Evolutionary conservation across 1,140 invertebrate species (phyloP).

Genomic region (Arctopsyche grandis): DNA sequence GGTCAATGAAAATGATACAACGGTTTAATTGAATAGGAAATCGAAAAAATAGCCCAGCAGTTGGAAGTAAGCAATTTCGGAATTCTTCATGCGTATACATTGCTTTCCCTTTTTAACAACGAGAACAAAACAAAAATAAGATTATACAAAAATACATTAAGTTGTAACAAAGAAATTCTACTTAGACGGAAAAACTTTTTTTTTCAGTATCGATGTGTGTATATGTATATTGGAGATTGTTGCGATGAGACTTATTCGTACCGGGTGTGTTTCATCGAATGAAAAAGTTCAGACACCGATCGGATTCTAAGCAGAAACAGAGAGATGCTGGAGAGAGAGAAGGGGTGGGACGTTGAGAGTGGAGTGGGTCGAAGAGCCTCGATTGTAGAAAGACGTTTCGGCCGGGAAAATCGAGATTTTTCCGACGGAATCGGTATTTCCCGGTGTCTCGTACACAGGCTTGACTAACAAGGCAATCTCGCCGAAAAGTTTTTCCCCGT

Average conservation of each 20-base stretch:
- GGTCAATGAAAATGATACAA: no score
- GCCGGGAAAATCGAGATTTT: slow-evolving; percentile 17
- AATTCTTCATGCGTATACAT: no score
- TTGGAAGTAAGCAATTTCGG: no score
- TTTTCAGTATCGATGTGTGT: background rate
- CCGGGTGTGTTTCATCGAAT: slow-evolving; percentile 2
- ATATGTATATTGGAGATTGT: background rate
- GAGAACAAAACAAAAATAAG: background rate
- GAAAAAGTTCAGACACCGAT: background rate
- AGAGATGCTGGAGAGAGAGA: background rate
- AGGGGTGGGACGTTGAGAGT: background rate
- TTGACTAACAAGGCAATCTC: slow-evolving; percentile 14
- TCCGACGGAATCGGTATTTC: background rate
- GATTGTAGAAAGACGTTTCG: background rate
- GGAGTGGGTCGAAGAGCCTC: background rate
- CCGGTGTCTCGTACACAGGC: background rate
- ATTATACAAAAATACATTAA: background rate
- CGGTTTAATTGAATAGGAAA: no score
- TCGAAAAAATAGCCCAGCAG: no score
- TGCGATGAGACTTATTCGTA: background rate
- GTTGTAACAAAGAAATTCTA: background rate
- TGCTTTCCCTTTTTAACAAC: background rate
- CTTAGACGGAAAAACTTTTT: background rate
- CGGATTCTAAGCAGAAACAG: background rate
- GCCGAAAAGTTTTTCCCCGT: slow-evolving; percentile 13